These are phyloP conservation scores for Ophioderma brevispina DNA, from an alignment of 35 echinoderm and acorn worm species.

Conservation along the genomic window DNA sequence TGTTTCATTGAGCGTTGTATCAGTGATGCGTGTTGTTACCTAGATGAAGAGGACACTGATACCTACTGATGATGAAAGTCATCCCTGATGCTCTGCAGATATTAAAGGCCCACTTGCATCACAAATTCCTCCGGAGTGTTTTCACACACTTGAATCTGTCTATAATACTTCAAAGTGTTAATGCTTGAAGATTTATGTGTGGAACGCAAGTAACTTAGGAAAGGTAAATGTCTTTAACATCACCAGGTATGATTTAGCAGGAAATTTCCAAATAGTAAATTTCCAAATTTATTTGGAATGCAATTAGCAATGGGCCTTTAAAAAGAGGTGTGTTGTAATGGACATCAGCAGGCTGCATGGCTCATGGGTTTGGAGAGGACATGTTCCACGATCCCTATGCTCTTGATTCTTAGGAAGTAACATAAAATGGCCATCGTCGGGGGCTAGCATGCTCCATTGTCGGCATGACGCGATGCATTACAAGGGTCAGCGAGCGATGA, in stretches of 20 bases:
- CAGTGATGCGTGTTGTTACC: neutral
- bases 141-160: too few species aligned
- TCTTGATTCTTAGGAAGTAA: conserved; percentile 10
- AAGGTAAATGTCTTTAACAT: too few species aligned
- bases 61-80: neutral
- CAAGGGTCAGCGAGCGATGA: neutral
- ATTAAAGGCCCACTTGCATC: neutral
- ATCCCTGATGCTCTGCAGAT: neutral
- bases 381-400: neutral
- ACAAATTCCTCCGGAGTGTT: too few species aligned
- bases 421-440: neutral
- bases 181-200: too few species aligned
- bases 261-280: too few species aligned
- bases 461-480: neutral
- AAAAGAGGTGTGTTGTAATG: neutral
- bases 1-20: conserved; percentile 1
- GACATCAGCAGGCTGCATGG: neutral
- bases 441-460: neutral
- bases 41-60: neutral
- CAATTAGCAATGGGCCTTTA: neutral
- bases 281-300: too few species aligned
- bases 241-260: too few species aligned
- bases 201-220: too few species aligned
- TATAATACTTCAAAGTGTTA: too few species aligned
- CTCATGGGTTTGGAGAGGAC: neutral